Conservation (phyloP, 53 echinoderm and acorn worm species). For the Luidia sarsii region DNA sequence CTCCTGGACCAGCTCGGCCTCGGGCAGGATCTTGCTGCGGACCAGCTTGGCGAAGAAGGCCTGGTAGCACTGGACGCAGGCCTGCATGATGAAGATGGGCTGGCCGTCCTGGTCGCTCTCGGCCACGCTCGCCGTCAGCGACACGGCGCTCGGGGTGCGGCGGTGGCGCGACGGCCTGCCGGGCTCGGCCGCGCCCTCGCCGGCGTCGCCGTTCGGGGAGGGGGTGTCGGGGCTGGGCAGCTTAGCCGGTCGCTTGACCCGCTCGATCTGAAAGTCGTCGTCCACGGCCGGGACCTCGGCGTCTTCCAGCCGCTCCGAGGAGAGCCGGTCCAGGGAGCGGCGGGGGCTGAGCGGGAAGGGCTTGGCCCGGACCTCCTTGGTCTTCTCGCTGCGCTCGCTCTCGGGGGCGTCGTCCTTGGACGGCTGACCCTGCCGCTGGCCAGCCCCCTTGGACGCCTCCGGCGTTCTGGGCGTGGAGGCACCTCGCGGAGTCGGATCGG, state of each 20-base stretch:
- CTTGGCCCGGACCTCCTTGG: neutral
- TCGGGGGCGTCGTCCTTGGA: conserved; percentile 17
- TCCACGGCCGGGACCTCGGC: conserved; percentile 51
- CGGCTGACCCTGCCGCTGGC: neutral
- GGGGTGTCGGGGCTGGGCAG: conserved; percentile 51
- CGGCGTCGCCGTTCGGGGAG: too few relatives aligned
- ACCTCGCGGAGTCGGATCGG: neutral
- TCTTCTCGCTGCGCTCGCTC: conserved; percentile 6
- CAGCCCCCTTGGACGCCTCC: neutral
- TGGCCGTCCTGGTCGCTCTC: conserved; percentile 69
- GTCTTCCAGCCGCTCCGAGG: conserved; percentile 71
- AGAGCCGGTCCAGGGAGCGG: conserved; percentile 79
- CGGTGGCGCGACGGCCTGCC: conserved; percentile 42
- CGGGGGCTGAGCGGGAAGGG: conserved; percentile 30
- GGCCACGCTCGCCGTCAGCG: conserved; percentile 45
- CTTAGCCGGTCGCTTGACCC: conserved; percentile 66
- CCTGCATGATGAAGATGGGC: conserved; percentile 96
- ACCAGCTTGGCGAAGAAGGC: conserved; percentile 91
- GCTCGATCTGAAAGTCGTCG: conserved; percentile 41
- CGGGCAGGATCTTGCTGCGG: conserved; percentile 86
- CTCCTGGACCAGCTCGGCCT: conserved; percentile 69
- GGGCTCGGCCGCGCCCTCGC: conserved; percentile 53
- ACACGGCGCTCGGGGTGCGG: conserved; percentile 35
- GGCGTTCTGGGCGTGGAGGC: neutral
- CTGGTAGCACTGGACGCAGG: conserved; percentile 95